Evolutionary conservation across 2,888 invertebrate species (phyloP).

Genomic region (Lasius fuliginosus): DNA sequence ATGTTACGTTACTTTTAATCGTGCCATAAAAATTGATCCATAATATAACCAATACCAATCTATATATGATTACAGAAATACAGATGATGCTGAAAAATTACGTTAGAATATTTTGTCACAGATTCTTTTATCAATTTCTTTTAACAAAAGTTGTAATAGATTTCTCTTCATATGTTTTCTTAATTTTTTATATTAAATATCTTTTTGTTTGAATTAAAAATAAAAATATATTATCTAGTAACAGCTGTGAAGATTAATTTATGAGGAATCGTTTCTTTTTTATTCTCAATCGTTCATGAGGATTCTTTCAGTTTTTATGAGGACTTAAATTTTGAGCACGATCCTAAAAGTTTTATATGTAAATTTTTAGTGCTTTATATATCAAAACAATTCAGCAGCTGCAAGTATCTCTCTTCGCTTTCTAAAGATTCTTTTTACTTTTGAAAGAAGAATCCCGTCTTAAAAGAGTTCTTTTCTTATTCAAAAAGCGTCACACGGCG

Average conservation of each 20-base stretch:
- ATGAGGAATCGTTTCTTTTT: background rate
- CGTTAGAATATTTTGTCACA: background rate
- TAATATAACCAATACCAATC: background rate
- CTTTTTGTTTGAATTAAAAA: background rate
- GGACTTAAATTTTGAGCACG: background rate
- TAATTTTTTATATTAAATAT: background rate
- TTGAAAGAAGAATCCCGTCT: background rate
- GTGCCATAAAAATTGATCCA: background rate
- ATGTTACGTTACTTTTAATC: background rate
- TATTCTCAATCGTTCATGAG: background rate
- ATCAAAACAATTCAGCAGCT: background rate
- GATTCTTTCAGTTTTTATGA: background rate
- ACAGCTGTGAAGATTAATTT: background rate
- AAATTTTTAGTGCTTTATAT: background rate
- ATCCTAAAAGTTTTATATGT: background rate
- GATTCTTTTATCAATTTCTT: background rate
- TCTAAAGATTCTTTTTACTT: background rate
- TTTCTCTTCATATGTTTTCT: background rate
- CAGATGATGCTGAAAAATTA: background rate
- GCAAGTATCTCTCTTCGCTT: background rate
- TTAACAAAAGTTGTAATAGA: background rate
- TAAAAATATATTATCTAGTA: background rate
- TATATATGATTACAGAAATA: background rate
- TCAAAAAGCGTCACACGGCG: background rate
- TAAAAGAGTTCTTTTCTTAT: conserved; percentile 10